These are phyloP conservation scores for Callimorpha dominula DNA, from an alignment of 2,888 invertebrate genomes.

Conservation along the genomic window DNA sequence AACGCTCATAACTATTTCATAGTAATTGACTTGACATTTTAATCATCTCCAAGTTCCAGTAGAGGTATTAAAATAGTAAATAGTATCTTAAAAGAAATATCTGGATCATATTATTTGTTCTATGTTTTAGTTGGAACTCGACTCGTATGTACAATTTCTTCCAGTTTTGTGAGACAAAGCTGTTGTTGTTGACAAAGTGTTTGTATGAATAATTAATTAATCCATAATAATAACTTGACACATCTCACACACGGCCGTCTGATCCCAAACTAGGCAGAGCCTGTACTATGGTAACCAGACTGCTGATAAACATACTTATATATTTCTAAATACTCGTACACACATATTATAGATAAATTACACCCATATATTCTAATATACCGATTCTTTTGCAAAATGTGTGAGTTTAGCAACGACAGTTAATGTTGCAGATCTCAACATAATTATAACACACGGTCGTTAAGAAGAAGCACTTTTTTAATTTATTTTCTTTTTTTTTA, in stretches of 20 bases:
- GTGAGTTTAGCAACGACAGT: neutral
- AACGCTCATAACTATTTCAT: neutral
- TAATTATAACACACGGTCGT: neutral
- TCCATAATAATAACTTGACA: too few relatives aligned
- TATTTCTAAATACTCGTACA: too few relatives aligned
- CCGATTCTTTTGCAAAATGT: neutral
- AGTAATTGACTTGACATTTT: neutral
- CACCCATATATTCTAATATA: neutral
- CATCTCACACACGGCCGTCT: too few relatives aligned
- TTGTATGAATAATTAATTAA: too few relatives aligned
- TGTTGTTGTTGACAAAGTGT: neutral
- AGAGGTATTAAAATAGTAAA: neutral
- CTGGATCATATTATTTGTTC: too few relatives aligned
- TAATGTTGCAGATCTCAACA: neutral
- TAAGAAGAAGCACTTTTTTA: too few relatives aligned
- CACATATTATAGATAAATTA: too few relatives aligned
- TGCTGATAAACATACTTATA: too few relatives aligned
- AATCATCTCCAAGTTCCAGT: neutral
- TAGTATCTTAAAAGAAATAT: too few relatives aligned
- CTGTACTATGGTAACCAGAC: too few relatives aligned
- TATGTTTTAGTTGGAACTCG: neutral
- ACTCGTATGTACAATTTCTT: neutral
- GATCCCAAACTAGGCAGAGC: too few relatives aligned
- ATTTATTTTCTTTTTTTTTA: neutral
- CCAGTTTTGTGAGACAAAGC: too few relatives aligned